Base-by-base conservation (phyloP, 2,888 invertebrate species). In the Anorthoa munda region DNA sequence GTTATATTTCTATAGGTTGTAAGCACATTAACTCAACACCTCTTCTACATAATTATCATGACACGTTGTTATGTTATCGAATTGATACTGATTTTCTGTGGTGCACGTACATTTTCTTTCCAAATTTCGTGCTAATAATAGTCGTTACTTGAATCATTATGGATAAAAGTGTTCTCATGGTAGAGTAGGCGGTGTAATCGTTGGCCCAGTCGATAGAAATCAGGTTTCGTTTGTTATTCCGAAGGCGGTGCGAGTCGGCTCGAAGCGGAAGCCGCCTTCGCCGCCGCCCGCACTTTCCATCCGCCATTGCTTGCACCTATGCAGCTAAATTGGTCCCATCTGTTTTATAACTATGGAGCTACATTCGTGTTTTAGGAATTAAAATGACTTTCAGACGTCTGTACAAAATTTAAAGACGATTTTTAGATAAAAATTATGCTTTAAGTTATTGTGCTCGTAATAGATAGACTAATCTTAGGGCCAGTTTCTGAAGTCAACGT, bases 171-270 rank as follows among this genome's bases (percentile, higher is more conserved):
- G 86, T 86, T 89, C 87, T 87, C 87, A 83, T 87, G 84, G 86
- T 67, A 78, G 82, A 88, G 92, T 91, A 90, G 91, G 91, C 90
- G 91, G 90, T 89, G 89, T 91, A 92, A 93, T 92, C 91, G 91
- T 89, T 92, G 90, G 93, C 92, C 93, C 92, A 92, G 92, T 93
- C 93, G 93, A 93, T 96, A 95, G 95, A 96, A 96, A 96, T 96
- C 96, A 95, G 96, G 96, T 95, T 96, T 93, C 94, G 92, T 94
- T 96, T 96, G 95, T 94, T 95, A 96, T 96, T 95, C 96, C 92
- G 95, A 92, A 93, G 94, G 95, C 93, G 94, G 93, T 90, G 88
- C 90, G 89, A 88, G 88, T 87, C 87, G 88, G 88, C 87, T 88
- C 89, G 90, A 92, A 92, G 93, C 95, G 95, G 95, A 95, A 95